A percentile compares a stretch with the other conserved stretches of the same genome.
These are phyloP conservation scores for Noctua janthina DNA, from an alignment of 2,888 invertebrate species.

Conservation along the genomic window DNA sequence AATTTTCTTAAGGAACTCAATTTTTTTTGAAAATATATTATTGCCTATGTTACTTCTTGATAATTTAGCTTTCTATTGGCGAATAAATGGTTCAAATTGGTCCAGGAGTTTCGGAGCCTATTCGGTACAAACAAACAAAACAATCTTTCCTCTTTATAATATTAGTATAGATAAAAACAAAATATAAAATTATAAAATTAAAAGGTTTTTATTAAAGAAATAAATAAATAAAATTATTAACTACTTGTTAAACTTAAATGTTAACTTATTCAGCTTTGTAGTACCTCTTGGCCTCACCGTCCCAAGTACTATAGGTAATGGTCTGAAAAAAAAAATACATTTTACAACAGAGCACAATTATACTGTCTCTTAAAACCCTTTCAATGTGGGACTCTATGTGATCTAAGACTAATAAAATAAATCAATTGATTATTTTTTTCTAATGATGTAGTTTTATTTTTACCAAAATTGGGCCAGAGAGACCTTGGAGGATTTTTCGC, in stretches of 20 bases:
- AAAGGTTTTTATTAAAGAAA: background rate
- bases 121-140: too few relatives aligned
- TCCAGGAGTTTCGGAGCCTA: too few relatives aligned
- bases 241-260: slow-evolving; percentile 5
- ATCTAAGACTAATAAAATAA: background rate
- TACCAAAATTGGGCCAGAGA: too few relatives aligned
- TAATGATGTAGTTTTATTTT: too few relatives aligned
- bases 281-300: slow-evolving; percentile 69
- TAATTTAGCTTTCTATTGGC: too few relatives aligned
- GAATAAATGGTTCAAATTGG: too few relatives aligned
- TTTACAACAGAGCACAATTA: background rate
- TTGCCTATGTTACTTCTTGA: too few relatives aligned
- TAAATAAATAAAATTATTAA: background rate
- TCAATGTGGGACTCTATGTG: background rate
- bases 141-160: too few relatives aligned
- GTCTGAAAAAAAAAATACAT: slow-evolving; percentile 68
- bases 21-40: too few relatives aligned
- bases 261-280: slow-evolving; percentile 66
- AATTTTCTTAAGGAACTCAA: too few relatives aligned
- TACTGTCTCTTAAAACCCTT: background rate
- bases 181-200: background rate
- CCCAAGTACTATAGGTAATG: slow-evolving; percentile 65
- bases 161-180: too few relatives aligned
- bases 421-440: background rate
- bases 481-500: too few relatives aligned